phyloP scores from a whole-genome alignment of 1,140 invertebrate species.

The Bombus difficillimus region DNA sequence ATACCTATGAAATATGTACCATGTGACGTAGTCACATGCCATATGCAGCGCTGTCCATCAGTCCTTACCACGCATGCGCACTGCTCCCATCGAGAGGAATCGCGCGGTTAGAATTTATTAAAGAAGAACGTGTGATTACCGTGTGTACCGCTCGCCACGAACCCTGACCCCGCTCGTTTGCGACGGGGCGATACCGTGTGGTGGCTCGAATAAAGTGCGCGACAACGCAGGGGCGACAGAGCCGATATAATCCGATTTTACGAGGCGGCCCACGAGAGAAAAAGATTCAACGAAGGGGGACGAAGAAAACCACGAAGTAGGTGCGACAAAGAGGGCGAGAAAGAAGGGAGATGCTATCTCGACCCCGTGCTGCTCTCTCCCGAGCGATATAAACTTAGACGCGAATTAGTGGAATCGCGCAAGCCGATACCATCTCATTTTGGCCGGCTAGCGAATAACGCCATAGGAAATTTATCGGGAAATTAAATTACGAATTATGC shows the following conservation, averaged over 20 bases:
- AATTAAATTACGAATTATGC: constrained; percentile 80
- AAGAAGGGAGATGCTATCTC: constrained; percentile 72
- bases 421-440: constrained; percentile 75
- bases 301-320: constrained; percentile 1
- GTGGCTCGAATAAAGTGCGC: constrained; percentile 63
- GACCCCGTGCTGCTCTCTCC: constrained; percentile 53
- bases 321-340: neutral
- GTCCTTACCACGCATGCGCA: neutral
- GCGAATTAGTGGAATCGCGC: constrained; percentile 78
- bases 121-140: constrained; percentile 11
- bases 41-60: neutral
- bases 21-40: too few species aligned
- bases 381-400: constrained; percentile 79
- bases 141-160: constrained; percentile 10
- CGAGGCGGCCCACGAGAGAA: constrained; percentile 62
- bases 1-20: neutral
- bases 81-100: neutral
- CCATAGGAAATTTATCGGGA: constrained; percentile 75
- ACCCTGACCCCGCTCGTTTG: constrained; percentile 54
- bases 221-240: constrained; percentile 64
- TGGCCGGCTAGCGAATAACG: constrained; percentile 50
- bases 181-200: constrained; percentile 53
- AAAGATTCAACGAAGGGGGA: constrained; percentile 27
- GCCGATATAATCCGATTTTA: constrained; percentile 74
- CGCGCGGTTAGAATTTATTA: constrained; percentile 1